A percentile compares a stretch with the other conserved stretches of the same genome.
These are phyloP conservation scores for Andrena cerasifolii DNA, from an alignment of 1,140 invertebrate genomes.

Conservation along the genomic window DNA sequence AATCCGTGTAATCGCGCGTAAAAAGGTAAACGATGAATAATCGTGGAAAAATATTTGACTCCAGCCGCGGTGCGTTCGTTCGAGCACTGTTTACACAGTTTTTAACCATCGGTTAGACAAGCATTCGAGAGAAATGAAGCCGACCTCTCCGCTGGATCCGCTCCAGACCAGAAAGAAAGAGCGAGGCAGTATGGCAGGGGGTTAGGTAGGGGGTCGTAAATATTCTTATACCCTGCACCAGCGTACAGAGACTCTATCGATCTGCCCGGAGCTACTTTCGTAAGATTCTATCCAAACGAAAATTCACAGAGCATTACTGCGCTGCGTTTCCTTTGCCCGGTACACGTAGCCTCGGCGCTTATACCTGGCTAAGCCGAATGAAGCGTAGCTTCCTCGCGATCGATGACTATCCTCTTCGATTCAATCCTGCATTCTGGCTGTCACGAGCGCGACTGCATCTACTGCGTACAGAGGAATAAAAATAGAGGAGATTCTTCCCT, in stretches of 20 bases:
- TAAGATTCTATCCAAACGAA: constrained; percentile 57
- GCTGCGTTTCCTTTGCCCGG: not conserved
- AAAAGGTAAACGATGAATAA: constrained; percentile 17
- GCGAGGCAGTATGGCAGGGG: constrained; percentile 12
- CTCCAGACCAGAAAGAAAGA: constrained; percentile 33
- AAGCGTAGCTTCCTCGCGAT: constrained; percentile 14
- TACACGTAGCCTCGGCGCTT: constrained; percentile 2
- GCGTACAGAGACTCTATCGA: constrained; percentile 52
- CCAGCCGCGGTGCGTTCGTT: not conserved
- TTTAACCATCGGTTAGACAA: constrained; percentile 33
- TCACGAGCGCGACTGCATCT: not conserved
- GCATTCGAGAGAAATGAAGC: constrained; percentile 49
- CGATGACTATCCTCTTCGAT: constrained; percentile 9
- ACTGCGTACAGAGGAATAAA: no score
- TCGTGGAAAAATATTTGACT: constrained; percentile 24
- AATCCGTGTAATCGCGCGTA: not conserved
- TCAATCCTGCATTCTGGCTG: not conserved
- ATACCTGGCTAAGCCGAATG: not conserved
- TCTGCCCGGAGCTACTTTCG: constrained; percentile 52
- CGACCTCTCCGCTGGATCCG: constrained; percentile 45
- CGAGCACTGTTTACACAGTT: constrained; percentile 26
- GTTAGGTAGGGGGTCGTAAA: constrained; percentile 31
- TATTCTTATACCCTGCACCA: constrained; percentile 54
- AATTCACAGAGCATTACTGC: constrained; percentile 31
- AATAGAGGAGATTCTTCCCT: no score